Percentiles rank a stretch among this genome's conserved stretches.
phyloP scores from a whole-genome alignment of 2,113 vertebrate species.

The Junco hyemalis region DNA sequence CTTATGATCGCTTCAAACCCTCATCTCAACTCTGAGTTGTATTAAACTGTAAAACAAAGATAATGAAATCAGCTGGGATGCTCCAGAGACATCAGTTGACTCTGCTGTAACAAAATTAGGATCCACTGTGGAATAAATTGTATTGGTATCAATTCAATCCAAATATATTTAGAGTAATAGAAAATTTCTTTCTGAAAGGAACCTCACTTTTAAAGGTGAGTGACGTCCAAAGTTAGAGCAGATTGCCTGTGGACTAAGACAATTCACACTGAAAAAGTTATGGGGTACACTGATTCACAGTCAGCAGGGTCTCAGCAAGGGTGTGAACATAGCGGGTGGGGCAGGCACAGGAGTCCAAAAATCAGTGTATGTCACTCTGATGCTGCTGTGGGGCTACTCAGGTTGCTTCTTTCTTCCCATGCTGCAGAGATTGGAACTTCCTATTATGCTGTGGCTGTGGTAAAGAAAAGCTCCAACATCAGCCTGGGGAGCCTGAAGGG shows the following conservation, averaged over 20 bases:
- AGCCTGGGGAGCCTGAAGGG: slow-evolving; percentile 83
- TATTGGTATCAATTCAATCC: background rate
- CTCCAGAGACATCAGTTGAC: background rate
- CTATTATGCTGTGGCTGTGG: slow-evolving; percentile 91
- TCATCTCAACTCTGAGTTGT: background rate
- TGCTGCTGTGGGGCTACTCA: background rate
- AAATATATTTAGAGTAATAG: background rate
- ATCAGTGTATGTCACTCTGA: background rate
- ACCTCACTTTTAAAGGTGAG: background rate
- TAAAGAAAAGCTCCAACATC: slow-evolving; percentile 76
- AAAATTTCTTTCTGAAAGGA: background rate
- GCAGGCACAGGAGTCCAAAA: background rate
- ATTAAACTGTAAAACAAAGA: background rate
- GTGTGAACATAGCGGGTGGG: background rate
- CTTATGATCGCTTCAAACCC: background rate
- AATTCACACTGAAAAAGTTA: background rate
- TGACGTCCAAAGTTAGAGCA: background rate
- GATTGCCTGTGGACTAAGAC: background rate
- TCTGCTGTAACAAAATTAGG: background rate
- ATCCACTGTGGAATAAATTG: background rate
- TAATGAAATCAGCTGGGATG: background rate
- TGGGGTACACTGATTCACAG: background rate
- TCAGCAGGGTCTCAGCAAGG: background rate
- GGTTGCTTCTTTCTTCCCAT: background rate
- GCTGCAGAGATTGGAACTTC: slow-evolving; percentile 71